Base-by-base conservation (phyloP, 2,113 vertebrate species). In the Pyxicephalus adspersus region DNA sequence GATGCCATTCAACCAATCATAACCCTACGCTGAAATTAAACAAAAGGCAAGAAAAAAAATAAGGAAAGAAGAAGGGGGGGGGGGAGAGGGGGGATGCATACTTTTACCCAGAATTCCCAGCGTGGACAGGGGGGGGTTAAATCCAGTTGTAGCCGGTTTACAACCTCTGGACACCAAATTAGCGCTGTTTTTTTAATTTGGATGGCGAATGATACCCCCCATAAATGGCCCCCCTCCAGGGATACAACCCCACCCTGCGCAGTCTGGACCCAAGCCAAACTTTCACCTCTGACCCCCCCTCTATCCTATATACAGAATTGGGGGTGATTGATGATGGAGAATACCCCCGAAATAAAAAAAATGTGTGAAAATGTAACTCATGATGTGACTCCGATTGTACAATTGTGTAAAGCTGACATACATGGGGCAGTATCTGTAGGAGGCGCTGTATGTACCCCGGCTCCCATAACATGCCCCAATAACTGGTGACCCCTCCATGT, bases 81-180 rank as follows among this genome's bases (percentile, higher is more conserved):
- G 67, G 22, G 26, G 73, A n/a, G n/a, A n/a, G 57, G 88, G 88
- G 83, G 88, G 90, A 92, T 90, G 91, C 89, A 91, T 91, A 90
- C 89, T 91, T 89, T 89, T 90, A 92, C 91, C 91, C 90, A 90
- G 88, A 84, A 93, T 95, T 90, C 93, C 87, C 90, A 90, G 89
- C 91, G 85, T 88, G 92, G 91, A 73, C 64, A 81, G 65, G 78
- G 77, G 83, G 70, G 80, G 81, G 72, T 81, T 86, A 84, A 83
- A 87, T 87, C 93, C 91, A 92, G 94, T 94, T 88, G 89, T 87
- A 94, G 90, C 93, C 89, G 90, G 94, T 95, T 95, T 94, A 91
- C 91, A 95, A 95, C 94, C 89, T 90, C 89, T 85, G 89, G 90
- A 91, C 88, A 88, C 64, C 83, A 84, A 90, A 91, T 91, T 90